A percentile compares a stretch with the other conserved stretches of the same genome.
Evolutionary conservation across 30 jellyfish, hydroid and myxozoan species (phyloP).

Genomic region (Morbakka virulenta): DNA sequence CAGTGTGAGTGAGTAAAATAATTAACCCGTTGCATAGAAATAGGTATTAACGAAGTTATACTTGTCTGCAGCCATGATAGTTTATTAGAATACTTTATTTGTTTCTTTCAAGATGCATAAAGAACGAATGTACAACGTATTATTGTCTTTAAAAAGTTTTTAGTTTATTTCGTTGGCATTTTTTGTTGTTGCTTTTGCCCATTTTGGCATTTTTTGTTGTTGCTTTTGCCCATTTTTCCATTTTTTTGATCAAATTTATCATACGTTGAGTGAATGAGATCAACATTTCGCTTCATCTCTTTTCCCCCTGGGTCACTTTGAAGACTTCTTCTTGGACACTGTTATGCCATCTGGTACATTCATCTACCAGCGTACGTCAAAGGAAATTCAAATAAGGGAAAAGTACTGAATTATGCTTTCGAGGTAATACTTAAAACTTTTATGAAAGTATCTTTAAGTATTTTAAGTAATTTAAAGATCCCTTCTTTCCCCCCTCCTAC

Average conservation of each 20-base stretch:
- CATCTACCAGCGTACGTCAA: constrained; percentile 92
- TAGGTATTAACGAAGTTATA: no score
- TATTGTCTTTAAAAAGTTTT: no score
- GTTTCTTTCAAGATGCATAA: no score
- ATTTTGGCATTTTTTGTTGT: background rate
- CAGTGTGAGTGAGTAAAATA: no score
- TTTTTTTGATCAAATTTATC: background rate
- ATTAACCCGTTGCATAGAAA: no score
- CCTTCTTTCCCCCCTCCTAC: no score
- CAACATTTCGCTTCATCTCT: background rate
- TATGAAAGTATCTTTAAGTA: no score
- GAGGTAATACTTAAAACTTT: no score
- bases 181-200: background rate
- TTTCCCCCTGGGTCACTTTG: background rate
- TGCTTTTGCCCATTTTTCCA: background rate
- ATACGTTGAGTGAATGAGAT: background rate
- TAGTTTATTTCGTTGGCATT: background rate
- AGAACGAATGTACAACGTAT: no score
- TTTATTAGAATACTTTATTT: no score
- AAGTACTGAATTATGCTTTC: constrained; percentile 60
- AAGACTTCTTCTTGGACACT: constrained; percentile 94
- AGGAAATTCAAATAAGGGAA: constrained; percentile 65
- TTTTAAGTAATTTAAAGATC: no score
- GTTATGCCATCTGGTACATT: constrained; percentile 91
- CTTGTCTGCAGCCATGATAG: no score